These are phyloP conservation scores for Papilio gigon DNA, from an alignment of 2,888 invertebrate species.

Conservation along the genomic window DNA sequence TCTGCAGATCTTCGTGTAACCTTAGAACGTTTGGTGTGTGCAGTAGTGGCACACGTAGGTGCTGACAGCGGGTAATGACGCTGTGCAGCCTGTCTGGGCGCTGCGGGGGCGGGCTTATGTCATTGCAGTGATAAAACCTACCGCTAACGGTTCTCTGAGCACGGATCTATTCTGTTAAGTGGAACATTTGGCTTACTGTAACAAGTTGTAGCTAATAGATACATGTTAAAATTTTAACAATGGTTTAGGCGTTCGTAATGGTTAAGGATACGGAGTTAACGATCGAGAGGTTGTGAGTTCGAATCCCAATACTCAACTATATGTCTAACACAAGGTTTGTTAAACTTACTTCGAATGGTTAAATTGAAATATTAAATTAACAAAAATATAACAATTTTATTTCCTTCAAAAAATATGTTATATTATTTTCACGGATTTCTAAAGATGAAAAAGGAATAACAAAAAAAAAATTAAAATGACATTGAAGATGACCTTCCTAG, in stretches of 20 bases:
- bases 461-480: conserved; percentile 25
- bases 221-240: conserved; percentile 2
- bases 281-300: too few relatives aligned
- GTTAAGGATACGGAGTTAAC: too few relatives aligned
- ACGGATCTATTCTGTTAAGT: conserved; percentile 46
- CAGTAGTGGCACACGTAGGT: conserved; percentile 32
- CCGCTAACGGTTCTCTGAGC: conserved; percentile 52
- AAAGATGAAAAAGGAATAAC: too few relatives aligned
- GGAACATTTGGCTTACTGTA: conserved; percentile 48
- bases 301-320: too few relatives aligned
- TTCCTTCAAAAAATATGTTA: too few relatives aligned
- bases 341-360: too few relatives aligned
- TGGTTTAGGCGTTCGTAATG: neutral
- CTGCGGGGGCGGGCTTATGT: conserved; percentile 53
- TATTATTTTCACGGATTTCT: too few relatives aligned
- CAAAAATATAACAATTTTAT: too few relatives aligned
- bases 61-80: conserved; percentile 40
- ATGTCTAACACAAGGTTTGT: too few relatives aligned
- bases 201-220: conserved; percentile 50
- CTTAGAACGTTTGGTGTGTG: too few relatives aligned
- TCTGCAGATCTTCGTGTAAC: too few relatives aligned
- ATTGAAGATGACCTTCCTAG: conserved; percentile 33
- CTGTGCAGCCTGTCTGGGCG: conserved; percentile 45
- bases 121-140: conserved; percentile 47
- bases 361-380: too few relatives aligned